Base-by-base conservation (phyloP, 2,888 invertebrate species). In the Leistus spinibarbis region DNA sequence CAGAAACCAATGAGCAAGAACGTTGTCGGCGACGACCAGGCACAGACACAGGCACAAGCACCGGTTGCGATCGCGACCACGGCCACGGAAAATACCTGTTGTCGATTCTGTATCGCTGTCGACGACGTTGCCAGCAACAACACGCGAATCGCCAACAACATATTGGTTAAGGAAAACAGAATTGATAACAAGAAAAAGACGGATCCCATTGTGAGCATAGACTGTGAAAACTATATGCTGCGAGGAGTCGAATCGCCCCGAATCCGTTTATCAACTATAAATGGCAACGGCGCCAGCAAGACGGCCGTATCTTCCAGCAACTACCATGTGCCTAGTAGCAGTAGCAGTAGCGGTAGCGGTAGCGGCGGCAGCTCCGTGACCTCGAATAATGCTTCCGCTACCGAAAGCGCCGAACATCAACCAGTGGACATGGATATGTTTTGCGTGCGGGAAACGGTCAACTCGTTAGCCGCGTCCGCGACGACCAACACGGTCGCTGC, bases 181-280 rank as follows among this genome's bases (percentile, higher is more conserved):
- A 66, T 16, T 16, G 16, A 66, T 17, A 9, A 53, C 64, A 20
- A 16, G 23, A n/a, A 16, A 40, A 40, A 40, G 40, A 40, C 40
- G 40, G 40, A 40, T 40, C 40, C 40, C 17, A 77, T 84, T 78
- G 83, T 86, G 77, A 85, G 85, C 81, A 85, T 88, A 78, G 88
- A 88, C 83, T 83, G 86, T 71, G 87, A 87, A 79, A 88, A 88
- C 81, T 88, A 88, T 82, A 88, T 88, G 87, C 80, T 87, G 78
- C 85, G 87, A 78, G 86, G 85, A 17, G 60, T 24, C 53, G 77
- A 75, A 69, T 78, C 73, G 70, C 79, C 78, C 65, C 79, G 81
- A 77, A 78, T 80, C 53, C 78, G 81, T 69, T 80, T 3, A 40
- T 40, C 40, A 40, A 40, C 40, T 40, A 40, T 40, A 40, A 40